phyloP scores from a whole-genome alignment of 1,140 invertebrate species.

The Acromyrmex heyeri region DNA sequence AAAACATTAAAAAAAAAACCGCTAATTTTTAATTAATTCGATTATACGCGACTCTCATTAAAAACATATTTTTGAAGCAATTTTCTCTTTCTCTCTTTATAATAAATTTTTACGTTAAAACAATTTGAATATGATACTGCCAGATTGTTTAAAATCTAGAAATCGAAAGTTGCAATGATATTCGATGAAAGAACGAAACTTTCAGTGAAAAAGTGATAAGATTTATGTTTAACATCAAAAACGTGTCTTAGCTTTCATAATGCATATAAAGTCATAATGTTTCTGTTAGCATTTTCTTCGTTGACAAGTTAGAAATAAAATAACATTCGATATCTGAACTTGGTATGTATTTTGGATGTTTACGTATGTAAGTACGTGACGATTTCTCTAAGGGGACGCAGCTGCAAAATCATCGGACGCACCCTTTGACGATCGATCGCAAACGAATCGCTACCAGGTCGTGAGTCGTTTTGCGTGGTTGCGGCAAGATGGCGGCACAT shows the following conservation, averaged over 20 bases:
- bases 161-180: not conserved
- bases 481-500: constrained; percentile 62
- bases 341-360: not conserved
- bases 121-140: not conserved
- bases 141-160: not conserved
- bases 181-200: not conserved
- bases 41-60: not conserved
- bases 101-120: not conserved
- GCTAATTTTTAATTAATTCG: not conserved
- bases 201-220: not conserved
- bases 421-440: constrained; percentile 38
- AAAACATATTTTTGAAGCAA: too few relatives aligned
- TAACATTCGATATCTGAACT: not conserved
- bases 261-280: not conserved
- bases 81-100: not conserved
- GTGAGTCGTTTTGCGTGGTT: constrained; percentile 20
- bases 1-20: not conserved
- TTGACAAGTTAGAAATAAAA: not conserved
- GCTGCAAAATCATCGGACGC: constrained; percentile 36
- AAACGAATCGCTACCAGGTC: not conserved
- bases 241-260: not conserved
- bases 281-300: not conserved
- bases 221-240: not conserved
- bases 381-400: not conserved
- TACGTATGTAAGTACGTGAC: not conserved